A percentile compares a stretch with the other conserved stretches of the same genome.
Conservation (phyloP, 2,888 invertebrate genomes). For the Cybosia mesomella region DNA sequence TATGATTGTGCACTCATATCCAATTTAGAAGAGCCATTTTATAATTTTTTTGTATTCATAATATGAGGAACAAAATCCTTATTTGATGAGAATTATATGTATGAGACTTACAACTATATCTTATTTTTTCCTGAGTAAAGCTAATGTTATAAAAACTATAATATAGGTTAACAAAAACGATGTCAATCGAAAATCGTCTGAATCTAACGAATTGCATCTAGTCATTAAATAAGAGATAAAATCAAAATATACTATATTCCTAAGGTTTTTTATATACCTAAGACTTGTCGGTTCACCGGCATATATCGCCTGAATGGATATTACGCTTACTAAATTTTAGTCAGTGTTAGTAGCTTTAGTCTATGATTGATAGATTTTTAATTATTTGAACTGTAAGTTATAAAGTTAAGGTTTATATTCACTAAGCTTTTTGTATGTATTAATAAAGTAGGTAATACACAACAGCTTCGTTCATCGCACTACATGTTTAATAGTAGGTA, state of each 20-base stretch:
- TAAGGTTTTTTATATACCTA: constrained; percentile 42
- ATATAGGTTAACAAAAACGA: constrained; percentile 36
- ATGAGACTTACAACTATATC: background rate
- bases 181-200: constrained; percentile 63
- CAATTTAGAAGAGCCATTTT: constrained; percentile 27
- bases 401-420: background rate
- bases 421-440: background rate
- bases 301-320: constrained; percentile 73
- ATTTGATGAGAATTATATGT: background rate
- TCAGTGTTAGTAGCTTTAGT: constrained; percentile 49
- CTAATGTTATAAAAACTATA: constrained; percentile 15
- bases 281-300: constrained; percentile 56
- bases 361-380: constrained; percentile 9
- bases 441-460: background rate
- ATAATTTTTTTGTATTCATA: constrained; percentile 14
- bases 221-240: constrained; percentile 56
- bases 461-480: background rate
- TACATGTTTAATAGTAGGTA: background rate
- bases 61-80: background rate
- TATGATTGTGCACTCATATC: constrained; percentile 21
- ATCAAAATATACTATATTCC: constrained; percentile 29
- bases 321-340: constrained; percentile 79
- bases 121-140: background rate
- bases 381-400: background rate
- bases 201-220: constrained; percentile 65